Base-by-base conservation (phyloP, 2,113 vertebrate species). In the Tichodroma muraria region DNA sequence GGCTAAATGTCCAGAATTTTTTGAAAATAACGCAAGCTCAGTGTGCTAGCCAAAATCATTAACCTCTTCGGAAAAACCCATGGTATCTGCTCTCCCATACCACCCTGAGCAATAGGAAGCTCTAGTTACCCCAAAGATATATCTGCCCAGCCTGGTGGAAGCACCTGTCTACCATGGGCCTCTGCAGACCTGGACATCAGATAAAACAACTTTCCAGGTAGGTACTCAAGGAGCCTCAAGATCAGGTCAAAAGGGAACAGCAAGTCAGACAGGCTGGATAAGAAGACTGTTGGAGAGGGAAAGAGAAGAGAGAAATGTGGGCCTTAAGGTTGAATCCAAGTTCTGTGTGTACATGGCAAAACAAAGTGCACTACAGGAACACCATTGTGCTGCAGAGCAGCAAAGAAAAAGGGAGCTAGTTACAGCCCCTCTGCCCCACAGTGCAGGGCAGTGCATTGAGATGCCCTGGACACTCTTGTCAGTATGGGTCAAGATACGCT, bases 81-180 rank as follows among this genome's bases (percentile, higher is more conserved):
- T 49, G 28, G 5, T 53, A 37, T 44, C 68, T 75, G 22, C 37
- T 63, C 14, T 64, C 17, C 7, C 24, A 37, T 19, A 50, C 5
- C 20, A 77, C 6, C 35, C 38, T 38, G 28, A 63, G 69, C 21
- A 66, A 75, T 5, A n/a, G 10, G 54, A 61, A 31, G 20, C 16
- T 78, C 5, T 14, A 6, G 27, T 37, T 85, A 49, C 23, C n/a
- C 16, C 50, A 24, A 13, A 71, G 19, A 73, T n/a, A 1, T 11
- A 69, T 20, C 30, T 70, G 22, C 15, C 27, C 63, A 63, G 66
- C 4, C 33, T 73, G 54, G 38, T 4, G 27, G 68, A 83, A 93
- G 33, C 4, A 35, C 13, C 37, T 45, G 52, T 22, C 64, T 37
- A 64, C 16, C 40, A 50, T 0, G 0, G n/a, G 50, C 19, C 38